Conservation (phyloP, 1,140 invertebrate genomes). For the Diorhabda sublineata region DNA sequence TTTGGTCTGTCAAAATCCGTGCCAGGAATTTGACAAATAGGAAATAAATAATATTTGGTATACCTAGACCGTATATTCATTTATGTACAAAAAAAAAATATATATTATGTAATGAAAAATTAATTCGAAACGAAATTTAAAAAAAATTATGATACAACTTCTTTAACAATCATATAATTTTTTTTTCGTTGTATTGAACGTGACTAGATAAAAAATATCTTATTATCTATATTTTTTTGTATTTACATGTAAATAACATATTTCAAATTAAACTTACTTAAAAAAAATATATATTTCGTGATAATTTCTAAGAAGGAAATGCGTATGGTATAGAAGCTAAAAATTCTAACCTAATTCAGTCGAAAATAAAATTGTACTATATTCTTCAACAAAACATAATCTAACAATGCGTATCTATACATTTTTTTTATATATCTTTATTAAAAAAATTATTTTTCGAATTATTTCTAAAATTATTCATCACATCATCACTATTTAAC, state of each 20-base stretch:
- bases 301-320: constrained; percentile 3
- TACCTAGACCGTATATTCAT: constrained; percentile 42
- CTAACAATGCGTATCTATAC: neutral
- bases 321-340: neutral
- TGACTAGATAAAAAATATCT: constrained; percentile 34
- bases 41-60: constrained; percentile 37
- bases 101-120: constrained; percentile 25
- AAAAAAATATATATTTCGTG: no score
- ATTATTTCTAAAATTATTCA: no score
- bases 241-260: neutral
- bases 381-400: neutral
- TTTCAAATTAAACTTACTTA: no score
- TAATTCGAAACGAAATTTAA: neutral
- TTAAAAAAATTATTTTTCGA: no score
- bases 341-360: neutral
- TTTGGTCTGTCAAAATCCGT: neutral
- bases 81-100: constrained; percentile 36
- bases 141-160: neutral
- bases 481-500: no score
- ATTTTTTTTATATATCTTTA: no score
- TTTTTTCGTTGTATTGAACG: constrained; percentile 36
- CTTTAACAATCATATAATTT: neutral
- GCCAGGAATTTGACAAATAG: constrained; percentile 6
- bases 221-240: constrained; percentile 7
- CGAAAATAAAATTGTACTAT: constrained; percentile 3